Percentiles rank a stretch among this genome's conserved stretches.
These are phyloP conservation scores for Tragelaphus buxtoni DNA, from an alignment of 2,113 vertebrate genomes.

Conservation along the genomic window DNA sequence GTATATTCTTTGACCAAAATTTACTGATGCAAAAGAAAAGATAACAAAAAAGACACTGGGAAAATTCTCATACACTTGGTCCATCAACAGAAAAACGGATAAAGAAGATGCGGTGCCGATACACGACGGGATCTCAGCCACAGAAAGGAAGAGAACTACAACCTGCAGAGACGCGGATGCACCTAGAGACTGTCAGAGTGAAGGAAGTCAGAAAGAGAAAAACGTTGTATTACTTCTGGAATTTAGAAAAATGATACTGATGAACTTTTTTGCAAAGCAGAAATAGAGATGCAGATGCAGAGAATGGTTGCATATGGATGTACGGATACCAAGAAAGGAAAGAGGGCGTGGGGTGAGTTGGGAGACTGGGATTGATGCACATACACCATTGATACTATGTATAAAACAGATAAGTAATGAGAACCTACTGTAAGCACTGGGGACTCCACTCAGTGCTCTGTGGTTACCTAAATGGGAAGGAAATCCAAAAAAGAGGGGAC, in stretches of 20 bases:
- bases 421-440: not conserved
- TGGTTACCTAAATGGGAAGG: not conserved
- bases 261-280: not conserved
- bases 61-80: not conserved
- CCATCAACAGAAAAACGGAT: not conserved
- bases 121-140: not conserved
- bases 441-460: not conserved
- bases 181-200: not conserved
- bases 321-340: not conserved
- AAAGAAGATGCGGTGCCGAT: fast-evolving
- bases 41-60: not conserved
- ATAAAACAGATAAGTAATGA: not conserved
- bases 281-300: not conserved
- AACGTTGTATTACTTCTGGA: not conserved
- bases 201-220: not conserved
- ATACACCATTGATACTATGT: not conserved
- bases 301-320: not conserved
- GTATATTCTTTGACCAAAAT: not conserved
- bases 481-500: not conserved
- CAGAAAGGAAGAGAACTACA: not conserved
- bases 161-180: not conserved
- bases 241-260: not conserved
- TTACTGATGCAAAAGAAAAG: not conserved
- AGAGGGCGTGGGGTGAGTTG: not conserved
- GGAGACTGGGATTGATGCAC: not conserved